Base-by-base conservation (phyloP, 2,888 invertebrate species). In the Aphidius colemani region DNA sequence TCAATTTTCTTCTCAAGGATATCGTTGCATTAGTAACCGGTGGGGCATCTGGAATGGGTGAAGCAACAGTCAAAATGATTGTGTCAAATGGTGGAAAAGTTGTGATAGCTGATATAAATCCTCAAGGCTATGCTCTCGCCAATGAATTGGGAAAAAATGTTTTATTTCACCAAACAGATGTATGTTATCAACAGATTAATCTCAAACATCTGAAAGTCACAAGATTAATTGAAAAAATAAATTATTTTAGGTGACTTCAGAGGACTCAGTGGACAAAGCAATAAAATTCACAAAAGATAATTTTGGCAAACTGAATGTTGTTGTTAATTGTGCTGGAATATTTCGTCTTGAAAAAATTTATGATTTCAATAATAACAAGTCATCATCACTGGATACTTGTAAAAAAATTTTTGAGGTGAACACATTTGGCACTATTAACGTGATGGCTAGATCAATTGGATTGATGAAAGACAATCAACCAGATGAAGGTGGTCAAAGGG, bases 1-100 rank as follows among this genome's bases (percentile, higher is more conserved):
- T 30, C 1, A 30, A 30, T 30, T 30, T 30, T 30, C 13, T n/a
- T n/a, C n/a, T n/a, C n/a, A n/a, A 75, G 75, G 68, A 67, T 51
- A 60, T 73, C 8, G 66, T 72, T 11, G 75, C 72, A 13, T 72
- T 69, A 40, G 67, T 76, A 45, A 74, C 74, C 10, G 75, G 75
- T 3, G 76, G 74, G 18, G 70, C 70, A n/a, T 71, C 72, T 3
- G 75, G 74, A 50, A 74, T 76, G 11, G 75, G 75, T 7, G 72
- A 69, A 68, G 72, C 72, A 7, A 55, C 73, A 7, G 74, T 69
- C 1, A 69, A 71, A 48, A 68, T 71, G 60, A 71, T 75, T 44
- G 45, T 71, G 48, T 59, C 68, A 46, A 64, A 70, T 43, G 74
- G 72, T 45, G 75, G 74, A 48, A 70, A 69, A 61, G 75, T 72